These are phyloP conservation scores for Poecilus cupreus DNA, from an alignment of 2,888 invertebrate species.

Conservation along the genomic window DNA sequence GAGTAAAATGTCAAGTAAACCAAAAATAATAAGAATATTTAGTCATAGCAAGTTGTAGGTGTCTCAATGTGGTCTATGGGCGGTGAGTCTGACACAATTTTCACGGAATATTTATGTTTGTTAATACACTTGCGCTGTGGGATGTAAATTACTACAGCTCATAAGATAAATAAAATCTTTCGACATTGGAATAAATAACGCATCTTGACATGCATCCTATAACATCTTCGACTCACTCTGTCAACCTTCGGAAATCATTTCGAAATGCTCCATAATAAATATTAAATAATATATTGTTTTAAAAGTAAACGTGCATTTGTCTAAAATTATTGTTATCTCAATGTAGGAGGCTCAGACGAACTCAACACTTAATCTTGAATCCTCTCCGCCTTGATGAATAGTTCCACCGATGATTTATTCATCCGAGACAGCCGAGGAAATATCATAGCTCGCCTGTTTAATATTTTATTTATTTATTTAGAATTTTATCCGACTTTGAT, in stretches of 20 bases:
- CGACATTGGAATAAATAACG: constrained; percentile 57
- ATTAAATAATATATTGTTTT: constrained; percentile 55
- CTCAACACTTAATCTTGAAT: constrained; percentile 47
- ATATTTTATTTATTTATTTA: constrained; percentile 9
- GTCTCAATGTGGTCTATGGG: constrained; percentile 2
- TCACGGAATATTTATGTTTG: constrained; percentile 52
- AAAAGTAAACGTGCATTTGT: constrained; percentile 54
- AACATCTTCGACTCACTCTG: constrained; percentile 17
- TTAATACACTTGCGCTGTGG: constrained; percentile 55
- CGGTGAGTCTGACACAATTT: constrained; percentile 48
- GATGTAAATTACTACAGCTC: constrained; percentile 55
- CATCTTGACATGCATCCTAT: constrained; percentile 9
- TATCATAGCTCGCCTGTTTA: constrained; percentile 14
- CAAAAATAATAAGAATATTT: constrained; percentile 24
- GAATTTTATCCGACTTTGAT: constrained; percentile 3
- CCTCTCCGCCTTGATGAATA: background rate
- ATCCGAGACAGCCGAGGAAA: constrained; percentile 22
- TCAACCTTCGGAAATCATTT: constrained; percentile 32
- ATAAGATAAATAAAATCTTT: constrained; percentile 58
- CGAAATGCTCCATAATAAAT: constrained; percentile 43
- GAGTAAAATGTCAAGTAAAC: background rate
- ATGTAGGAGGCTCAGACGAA: constrained; percentile 24
- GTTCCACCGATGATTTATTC: constrained; percentile 7
- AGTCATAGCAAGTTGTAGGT: constrained; percentile 37
- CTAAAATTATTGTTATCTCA: constrained; percentile 54